phyloP scores from a whole-genome alignment of 2,888 invertebrate species.

The Catocala nupta region DNA sequence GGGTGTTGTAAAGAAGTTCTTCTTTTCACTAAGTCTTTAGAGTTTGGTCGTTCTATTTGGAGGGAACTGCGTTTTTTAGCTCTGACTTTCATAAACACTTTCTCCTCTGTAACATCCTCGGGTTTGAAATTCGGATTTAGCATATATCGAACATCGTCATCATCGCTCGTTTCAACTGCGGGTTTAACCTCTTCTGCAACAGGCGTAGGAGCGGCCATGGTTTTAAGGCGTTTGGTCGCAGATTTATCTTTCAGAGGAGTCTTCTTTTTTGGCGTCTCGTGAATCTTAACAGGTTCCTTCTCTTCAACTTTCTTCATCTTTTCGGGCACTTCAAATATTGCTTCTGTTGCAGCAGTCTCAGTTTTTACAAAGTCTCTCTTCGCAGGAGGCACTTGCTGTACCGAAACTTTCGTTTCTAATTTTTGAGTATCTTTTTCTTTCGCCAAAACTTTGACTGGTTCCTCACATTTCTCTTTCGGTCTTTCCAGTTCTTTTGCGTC shows the following conservation, averaged over 20 bases:
- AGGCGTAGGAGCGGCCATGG: slow-evolving; percentile 42
- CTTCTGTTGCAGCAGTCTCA: slow-evolving; percentile 31
- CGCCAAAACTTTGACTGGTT: slow-evolving; percentile 23
- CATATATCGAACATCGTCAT: slow-evolving; percentile 81
- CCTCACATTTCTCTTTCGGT: slow-evolving; percentile 27
- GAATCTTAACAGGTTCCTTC: slow-evolving; percentile 45
- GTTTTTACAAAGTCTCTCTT: slow-evolving; percentile 44
- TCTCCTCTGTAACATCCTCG: slow-evolving; percentile 62
- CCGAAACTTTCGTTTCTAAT: slow-evolving; percentile 31
- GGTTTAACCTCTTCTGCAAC: slow-evolving; percentile 49
- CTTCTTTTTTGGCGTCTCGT: slow-evolving; percentile 70
- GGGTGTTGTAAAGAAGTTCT: slow-evolving; percentile 78
- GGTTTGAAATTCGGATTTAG: slow-evolving; percentile 75
- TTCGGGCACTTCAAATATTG: slow-evolving; percentile 44
- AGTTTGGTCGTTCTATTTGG: slow-evolving; percentile 77
- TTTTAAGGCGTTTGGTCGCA: slow-evolving; percentile 66
- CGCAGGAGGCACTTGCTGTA: slow-evolving; percentile 36
- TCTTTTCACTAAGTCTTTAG: slow-evolving; percentile 74
- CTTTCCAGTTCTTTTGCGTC: slow-evolving; percentile 5
- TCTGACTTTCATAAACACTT: slow-evolving; percentile 75
- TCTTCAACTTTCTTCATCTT: slow-evolving; percentile 57
- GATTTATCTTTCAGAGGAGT: slow-evolving; percentile 58
- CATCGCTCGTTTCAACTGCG: slow-evolving; percentile 69
- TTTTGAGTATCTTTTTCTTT: slow-evolving; percentile 24
- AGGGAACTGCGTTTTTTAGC: slow-evolving; percentile 77